Evolutionary conservation across 2,888 invertebrate genomes (phyloP).

Genomic region (Meteorus cinctellus): DNA sequence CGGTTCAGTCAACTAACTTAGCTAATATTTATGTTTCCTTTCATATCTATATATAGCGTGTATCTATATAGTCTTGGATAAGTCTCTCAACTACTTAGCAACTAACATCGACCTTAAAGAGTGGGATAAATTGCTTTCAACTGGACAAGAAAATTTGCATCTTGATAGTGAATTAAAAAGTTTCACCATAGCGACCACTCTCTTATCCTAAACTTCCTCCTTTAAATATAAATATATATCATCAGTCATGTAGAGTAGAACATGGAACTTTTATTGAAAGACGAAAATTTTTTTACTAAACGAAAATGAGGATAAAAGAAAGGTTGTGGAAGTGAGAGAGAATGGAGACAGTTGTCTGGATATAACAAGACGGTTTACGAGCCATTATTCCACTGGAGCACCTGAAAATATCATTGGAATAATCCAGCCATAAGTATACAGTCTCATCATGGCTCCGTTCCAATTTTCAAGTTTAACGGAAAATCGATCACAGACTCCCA

Average conservation of each 20-base stretch:
- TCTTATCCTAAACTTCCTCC: neutral
- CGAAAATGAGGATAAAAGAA: neutral
- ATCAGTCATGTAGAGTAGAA: slow-evolving; percentile 43
- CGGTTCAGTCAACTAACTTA: neutral
- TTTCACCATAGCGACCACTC: slow-evolving; percentile 51
- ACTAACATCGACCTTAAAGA: slow-evolving; percentile 62
- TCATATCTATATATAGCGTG: neutral
- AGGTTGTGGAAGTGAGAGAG: slow-evolving; percentile 17
- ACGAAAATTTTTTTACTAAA: no score
- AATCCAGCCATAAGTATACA: slow-evolving; percentile 39
- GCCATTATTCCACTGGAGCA: slow-evolving; percentile 51
- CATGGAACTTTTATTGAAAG: neutral
- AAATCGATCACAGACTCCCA: slow-evolving; percentile 53
- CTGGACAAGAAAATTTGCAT: slow-evolving; percentile 66
- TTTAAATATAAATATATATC: neutral
- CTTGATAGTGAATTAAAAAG: slow-evolving; percentile 68
- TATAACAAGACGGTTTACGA: slow-evolving; percentile 54
- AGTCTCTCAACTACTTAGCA: slow-evolving; percentile 54
- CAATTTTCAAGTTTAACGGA: slow-evolving; percentile 53
- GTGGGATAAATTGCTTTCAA: slow-evolving; percentile 61
- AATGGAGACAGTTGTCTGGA: slow-evolving; percentile 28
- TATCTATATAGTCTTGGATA: slow-evolving; percentile 32
- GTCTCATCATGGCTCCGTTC: slow-evolving; percentile 40
- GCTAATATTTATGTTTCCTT: neutral
- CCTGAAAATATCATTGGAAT: slow-evolving; percentile 54